Evolutionary conservation across 2,797 vertebrate genomes (phyloP).

Genomic region (Vireo griseus): DNA sequence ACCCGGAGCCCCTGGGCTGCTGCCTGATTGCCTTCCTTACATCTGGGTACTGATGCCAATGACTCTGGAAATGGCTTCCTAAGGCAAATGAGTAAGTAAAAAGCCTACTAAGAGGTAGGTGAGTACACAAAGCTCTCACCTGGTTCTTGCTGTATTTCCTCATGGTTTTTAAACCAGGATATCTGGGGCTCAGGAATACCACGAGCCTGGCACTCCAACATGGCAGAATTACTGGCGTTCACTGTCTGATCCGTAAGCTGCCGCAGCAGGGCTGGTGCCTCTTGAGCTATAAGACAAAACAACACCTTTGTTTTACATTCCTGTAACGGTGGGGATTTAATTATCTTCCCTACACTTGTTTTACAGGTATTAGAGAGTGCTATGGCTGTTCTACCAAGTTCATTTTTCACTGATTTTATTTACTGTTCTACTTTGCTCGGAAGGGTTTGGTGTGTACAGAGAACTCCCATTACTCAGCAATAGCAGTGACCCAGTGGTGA

Average conservation of each 20-base stretch:
- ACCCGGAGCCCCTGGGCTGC: accelerated
- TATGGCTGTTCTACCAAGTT: background rate
- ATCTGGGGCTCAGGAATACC: conserved; percentile 85
- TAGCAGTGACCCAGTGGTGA: background rate
- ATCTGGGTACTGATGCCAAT: accelerated
- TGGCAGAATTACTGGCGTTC: conserved; percentile 85
- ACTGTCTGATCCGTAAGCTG: conserved; percentile 84
- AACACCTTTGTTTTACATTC: conserved; percentile 54
- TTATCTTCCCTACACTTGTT: background rate
- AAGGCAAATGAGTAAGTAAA: background rate
- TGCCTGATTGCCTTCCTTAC: background rate
- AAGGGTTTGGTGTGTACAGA: background rate
- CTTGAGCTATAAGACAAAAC: conserved; percentile 79
- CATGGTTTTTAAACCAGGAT: conserved; percentile 91
- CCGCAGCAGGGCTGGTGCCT: conserved; percentile 81
- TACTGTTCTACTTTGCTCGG: background rate
- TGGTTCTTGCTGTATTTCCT: conserved; percentile 81
- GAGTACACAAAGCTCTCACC: conserved; percentile 75
- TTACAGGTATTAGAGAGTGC: background rate
- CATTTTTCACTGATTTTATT: background rate
- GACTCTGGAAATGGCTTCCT: background rate
- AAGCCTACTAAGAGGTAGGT: background rate
- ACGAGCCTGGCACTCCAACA: conserved; percentile 78
- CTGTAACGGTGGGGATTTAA: background rate
- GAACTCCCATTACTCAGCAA: background rate